These are phyloP conservation scores for Muraenolepis orangiensis DNA, from an alignment of 2,797 vertebrate genomes.

Conservation along the genomic window DNA sequence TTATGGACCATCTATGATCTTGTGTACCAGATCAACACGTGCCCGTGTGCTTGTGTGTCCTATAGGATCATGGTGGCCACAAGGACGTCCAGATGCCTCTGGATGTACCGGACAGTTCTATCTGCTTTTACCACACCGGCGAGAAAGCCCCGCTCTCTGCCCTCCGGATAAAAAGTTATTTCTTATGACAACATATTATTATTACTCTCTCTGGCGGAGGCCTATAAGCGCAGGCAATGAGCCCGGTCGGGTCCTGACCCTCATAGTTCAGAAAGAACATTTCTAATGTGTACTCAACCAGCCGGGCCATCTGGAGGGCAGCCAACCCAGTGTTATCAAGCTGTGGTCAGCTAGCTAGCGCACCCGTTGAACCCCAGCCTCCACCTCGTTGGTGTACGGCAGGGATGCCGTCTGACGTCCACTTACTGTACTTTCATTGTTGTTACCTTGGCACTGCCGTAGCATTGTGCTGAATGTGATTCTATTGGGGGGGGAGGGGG, in stretches of 20 bases:
- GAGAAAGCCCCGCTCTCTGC: constrained; percentile 24
- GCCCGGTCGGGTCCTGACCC: constrained; percentile 43
- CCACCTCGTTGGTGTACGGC: too few species aligned
- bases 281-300: constrained; percentile 41
- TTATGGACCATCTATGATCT: constrained; percentile 15
- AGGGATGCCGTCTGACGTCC: background rate
- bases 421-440: background rate
- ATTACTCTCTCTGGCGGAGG: constrained; percentile 43
- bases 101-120: constrained; percentile 34
- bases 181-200: constrained; percentile 52
- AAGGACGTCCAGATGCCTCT: constrained; percentile 9
- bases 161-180: constrained; percentile 45
- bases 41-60: constrained; percentile 2
- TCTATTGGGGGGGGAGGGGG: background rate
- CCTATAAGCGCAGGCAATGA: constrained; percentile 33
- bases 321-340: background rate
- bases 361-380: background rate
- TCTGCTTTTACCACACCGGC: constrained; percentile 22
- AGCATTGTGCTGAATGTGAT: background rate
- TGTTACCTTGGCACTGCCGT: background rate
- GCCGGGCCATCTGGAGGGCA: background rate
- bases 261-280: constrained; percentile 50
- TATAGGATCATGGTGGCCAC: constrained; percentile 33
- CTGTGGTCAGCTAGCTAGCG: background rate
- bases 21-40: background rate